A percentile compares a stretch with the other conserved stretches of the same genome.
These are phyloP conservation scores for Trematocara zebra DNA, from an alignment of 2,113 vertebrate genomes.

Conservation along the genomic window DNA sequence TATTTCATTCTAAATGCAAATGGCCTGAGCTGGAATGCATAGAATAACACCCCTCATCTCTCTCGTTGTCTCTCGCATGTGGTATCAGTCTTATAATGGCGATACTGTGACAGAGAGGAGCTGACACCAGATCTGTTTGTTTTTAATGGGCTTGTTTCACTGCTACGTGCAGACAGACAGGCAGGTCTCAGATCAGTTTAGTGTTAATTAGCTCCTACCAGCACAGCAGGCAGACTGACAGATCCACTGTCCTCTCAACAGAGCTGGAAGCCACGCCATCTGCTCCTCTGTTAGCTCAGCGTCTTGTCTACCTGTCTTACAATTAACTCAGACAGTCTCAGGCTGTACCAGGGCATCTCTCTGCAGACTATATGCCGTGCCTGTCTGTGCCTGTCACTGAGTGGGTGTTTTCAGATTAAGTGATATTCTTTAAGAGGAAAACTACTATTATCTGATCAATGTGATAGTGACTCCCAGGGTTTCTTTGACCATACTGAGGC, in stretches of 20 bases:
- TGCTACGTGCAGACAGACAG: constrained; percentile 3
- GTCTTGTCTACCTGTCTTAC: constrained; percentile 1
- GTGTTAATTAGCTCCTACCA: constrained; percentile 40
- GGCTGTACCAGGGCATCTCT: neutral
- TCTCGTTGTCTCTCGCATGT: neutral
- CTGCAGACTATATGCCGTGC: neutral
- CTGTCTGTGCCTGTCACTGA: neutral
- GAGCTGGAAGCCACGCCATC: constrained; percentile 25
- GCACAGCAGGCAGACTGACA: constrained; percentile 14
- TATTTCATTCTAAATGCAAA: constrained; percentile 55
- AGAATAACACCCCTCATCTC: neutral
- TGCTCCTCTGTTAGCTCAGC: constrained; percentile 4
- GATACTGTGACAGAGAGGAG: neutral
- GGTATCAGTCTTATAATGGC: neutral
- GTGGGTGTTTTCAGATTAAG: neutral
- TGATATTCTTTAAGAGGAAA: neutral
- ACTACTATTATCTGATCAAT: neutral
- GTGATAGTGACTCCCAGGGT: neutral
- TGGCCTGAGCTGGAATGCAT: neutral
- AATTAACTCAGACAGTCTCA: neutral
- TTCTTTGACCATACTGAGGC: neutral
- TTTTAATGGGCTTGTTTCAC: constrained; percentile 32
- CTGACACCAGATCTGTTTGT: constrained; percentile 21
- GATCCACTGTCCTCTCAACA: constrained; percentile 5
- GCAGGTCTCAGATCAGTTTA: constrained; percentile 49